A percentile compares a stretch with the other conserved stretches of the same genome.
Evolutionary conservation across 1,140 invertebrate genomes (phyloP).

Genomic region (Nylanderia fulva): DNA sequence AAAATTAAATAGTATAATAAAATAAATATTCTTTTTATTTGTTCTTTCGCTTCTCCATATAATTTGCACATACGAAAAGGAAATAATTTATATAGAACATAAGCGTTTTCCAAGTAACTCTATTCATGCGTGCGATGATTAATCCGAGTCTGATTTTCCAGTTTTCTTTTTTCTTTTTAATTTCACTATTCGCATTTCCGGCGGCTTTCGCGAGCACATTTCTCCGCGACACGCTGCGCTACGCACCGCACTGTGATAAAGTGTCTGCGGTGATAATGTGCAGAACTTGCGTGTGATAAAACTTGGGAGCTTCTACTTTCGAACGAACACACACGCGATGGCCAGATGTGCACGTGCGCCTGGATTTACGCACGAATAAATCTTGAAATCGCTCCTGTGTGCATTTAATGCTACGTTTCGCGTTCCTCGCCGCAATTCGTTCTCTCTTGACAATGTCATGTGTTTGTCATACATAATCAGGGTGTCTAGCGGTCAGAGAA

Average conservation of each 20-base stretch:
- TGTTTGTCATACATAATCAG: neutral
- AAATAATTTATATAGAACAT: neutral
- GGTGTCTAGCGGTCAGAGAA: too few relatives aligned
- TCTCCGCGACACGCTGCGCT: neutral
- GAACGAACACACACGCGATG: conserved; percentile 37
- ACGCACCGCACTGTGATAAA: conserved; percentile 22
- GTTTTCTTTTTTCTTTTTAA: neutral
- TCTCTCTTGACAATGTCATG: conserved; percentile 33
- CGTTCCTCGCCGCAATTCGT: conserved; percentile 10
- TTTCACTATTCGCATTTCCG: conserved; percentile 14
- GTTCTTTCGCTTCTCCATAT: neutral
- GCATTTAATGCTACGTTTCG: conserved; percentile 45
- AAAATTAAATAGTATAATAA: neutral
- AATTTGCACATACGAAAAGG: neutral
- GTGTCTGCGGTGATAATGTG: conserved; percentile 5
- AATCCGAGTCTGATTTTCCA: neutral
- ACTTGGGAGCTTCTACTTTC: conserved; percentile 44
- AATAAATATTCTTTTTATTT: neutral
- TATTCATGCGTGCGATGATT: neutral
- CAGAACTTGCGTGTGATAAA: conserved; percentile 19
- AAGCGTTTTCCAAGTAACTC: neutral
- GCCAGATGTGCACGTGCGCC: conserved; percentile 31
- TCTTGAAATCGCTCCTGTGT: conserved; percentile 31
- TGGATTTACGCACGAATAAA: conserved; percentile 60
- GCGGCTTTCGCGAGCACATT: conserved; percentile 20